Conservation (phyloP, 2,797 vertebrate genomes). For the Rhabdomys pumilio region DNA sequence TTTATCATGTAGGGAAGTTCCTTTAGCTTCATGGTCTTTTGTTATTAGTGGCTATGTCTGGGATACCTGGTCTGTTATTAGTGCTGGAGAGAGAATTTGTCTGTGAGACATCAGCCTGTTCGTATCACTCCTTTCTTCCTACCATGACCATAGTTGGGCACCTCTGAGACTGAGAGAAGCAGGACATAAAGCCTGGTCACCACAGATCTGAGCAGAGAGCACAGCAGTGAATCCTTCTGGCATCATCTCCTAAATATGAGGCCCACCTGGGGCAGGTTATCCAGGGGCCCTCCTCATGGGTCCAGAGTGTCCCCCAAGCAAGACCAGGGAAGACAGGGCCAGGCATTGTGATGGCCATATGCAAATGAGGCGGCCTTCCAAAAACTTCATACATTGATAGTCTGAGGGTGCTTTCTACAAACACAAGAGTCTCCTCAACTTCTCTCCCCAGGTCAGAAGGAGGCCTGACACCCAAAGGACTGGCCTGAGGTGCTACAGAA, state of each 20-base stretch:
- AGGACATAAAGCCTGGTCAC: not conserved
- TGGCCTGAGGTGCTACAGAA: not conserved
- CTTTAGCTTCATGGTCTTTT: not conserved
- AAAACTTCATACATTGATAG: not conserved
- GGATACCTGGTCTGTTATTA: not conserved
- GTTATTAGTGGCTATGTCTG: not conserved
- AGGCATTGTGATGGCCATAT: not conserved
- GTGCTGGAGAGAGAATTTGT: not conserved
- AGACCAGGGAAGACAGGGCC: too few relatives aligned
- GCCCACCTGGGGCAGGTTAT: not conserved
- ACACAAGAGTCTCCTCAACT: not conserved
- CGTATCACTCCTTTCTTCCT: not conserved
- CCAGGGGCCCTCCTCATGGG: too few relatives aligned
- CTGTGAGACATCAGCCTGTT: not conserved
- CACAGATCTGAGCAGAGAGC: not conserved
- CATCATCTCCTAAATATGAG: not conserved
- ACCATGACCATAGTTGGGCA: too few relatives aligned
- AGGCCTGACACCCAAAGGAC: not conserved
- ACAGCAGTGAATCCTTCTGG: not conserved
- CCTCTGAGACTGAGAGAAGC: not conserved
- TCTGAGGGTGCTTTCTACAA: not conserved
- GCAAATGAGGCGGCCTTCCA: rapidly evolving
- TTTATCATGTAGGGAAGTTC: not conserved
- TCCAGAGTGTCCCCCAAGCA: not conserved
- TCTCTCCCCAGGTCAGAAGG: not conserved